Evolutionary conservation across 2,888 invertebrate species (phyloP).

Genomic region (Amiota communis): DNA sequence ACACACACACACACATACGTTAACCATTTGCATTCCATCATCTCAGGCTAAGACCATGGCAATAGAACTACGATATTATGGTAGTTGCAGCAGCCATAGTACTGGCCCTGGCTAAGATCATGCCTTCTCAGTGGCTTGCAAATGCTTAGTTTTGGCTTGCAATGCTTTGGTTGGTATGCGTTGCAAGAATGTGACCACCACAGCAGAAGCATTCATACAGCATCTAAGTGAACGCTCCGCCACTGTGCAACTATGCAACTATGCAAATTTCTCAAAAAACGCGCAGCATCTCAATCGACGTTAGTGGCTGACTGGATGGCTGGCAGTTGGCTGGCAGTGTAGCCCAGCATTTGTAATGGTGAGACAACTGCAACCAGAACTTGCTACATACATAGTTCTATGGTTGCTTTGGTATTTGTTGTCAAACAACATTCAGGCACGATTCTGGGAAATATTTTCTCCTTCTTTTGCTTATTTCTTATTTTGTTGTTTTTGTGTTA

Average conservation of each 20-base stretch:
- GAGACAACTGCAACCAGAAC: slow-evolving; percentile 40
- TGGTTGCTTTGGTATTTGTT: slow-evolving; percentile 49
- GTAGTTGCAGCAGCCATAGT: slow-evolving; percentile 31
- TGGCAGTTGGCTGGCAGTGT: not conserved
- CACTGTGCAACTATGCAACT: slow-evolving; percentile 31
- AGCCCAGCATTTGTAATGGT: not conserved
- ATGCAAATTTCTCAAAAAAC: slow-evolving; percentile 39
- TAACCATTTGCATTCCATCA: slow-evolving; percentile 4
- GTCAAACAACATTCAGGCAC: slow-evolving; percentile 70
- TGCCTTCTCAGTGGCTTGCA: slow-evolving; percentile 33
- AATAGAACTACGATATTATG: slow-evolving; percentile 24
- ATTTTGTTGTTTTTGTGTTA: no score
- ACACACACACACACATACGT: no score
- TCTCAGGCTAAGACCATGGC: not conserved
- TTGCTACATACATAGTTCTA: slow-evolving; percentile 64
- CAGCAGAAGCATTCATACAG: not conserved
- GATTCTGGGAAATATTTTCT: slow-evolving; percentile 67
- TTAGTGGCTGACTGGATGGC: slow-evolving; percentile 33
- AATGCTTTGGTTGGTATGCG: slow-evolving; percentile 42
- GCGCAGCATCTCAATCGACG: slow-evolving; percentile 20
- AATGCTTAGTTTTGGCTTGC: not conserved
- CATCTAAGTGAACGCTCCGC: not conserved
- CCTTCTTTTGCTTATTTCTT: no score
- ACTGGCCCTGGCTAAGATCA: slow-evolving; percentile 12
- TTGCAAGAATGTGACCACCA: slow-evolving; percentile 14